Conservation (phyloP, 2,113 vertebrate species). For the Notarius quadriscutis region DNA sequence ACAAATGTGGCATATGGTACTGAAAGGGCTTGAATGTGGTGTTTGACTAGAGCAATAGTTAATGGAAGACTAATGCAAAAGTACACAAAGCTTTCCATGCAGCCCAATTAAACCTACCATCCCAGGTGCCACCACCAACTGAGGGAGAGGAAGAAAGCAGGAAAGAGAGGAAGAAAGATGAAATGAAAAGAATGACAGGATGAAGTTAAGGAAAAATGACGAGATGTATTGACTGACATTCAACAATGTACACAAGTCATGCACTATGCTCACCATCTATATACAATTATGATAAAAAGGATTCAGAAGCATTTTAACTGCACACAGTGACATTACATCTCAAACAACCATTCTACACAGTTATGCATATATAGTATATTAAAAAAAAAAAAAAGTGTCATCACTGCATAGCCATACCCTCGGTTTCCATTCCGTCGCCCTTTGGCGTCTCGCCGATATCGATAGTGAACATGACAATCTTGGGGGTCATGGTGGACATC, state of each 20-base stretch:
- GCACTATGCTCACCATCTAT: neutral
- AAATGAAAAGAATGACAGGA: slow-evolving; percentile 43
- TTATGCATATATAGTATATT: neutral
- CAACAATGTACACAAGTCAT: neutral
- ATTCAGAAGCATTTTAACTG: neutral
- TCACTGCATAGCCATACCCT: slow-evolving; percentile 74
- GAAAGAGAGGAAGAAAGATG: slow-evolving; percentile 46
- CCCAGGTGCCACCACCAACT: slow-evolving; percentile 90
- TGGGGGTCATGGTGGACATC: slow-evolving; percentile 99
- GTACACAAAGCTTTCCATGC: slow-evolving; percentile 31
- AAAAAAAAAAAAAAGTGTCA: neutral
- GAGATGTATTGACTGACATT: neutral
- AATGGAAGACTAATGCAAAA: slow-evolving; percentile 22
- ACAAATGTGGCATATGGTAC: neutral
- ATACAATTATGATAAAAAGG: neutral
- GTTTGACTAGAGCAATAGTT: neutral
- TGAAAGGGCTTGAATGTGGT: neutral
- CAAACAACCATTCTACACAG: too few species aligned
- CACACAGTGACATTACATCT: neutral
- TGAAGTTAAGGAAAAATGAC: slow-evolving; percentile 55
- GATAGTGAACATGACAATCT: slow-evolving; percentile 99
- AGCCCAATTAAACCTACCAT: slow-evolving; percentile 73
- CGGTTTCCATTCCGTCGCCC: slow-evolving; percentile 96
- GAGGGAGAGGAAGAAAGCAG: slow-evolving; percentile 65
- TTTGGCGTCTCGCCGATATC: slow-evolving; percentile 96